Evolutionary conservation across 2,113 vertebrate genomes (phyloP).

Genomic region (Litocranius walleri): DNA sequence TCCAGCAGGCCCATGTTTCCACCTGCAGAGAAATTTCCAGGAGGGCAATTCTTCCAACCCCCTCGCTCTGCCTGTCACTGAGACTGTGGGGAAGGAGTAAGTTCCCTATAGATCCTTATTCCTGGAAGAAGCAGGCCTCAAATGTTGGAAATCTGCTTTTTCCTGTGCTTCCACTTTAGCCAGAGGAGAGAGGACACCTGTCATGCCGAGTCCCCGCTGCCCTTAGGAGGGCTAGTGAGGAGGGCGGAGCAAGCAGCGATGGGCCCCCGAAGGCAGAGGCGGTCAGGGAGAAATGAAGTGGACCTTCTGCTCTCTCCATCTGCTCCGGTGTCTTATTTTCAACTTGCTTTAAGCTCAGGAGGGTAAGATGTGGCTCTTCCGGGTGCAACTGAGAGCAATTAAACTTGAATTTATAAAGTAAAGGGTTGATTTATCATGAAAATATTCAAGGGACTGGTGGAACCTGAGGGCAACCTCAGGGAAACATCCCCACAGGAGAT

Average conservation of each 20-base stretch:
- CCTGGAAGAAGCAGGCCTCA: neutral
- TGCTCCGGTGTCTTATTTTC: neutral
- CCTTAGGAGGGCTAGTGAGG: neutral
- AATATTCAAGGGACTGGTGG: neutral
- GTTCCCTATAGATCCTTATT: neutral
- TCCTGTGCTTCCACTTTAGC: neutral
- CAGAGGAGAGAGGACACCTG: neutral
- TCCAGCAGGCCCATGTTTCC: neutral
- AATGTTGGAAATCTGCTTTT: neutral
- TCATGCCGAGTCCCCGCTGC: rapidly evolving
- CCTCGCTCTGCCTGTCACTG: neutral
- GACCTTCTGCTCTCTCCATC: neutral
- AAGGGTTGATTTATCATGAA: neutral
- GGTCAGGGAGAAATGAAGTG: neutral
- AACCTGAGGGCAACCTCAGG: neutral
- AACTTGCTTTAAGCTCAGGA: neutral
- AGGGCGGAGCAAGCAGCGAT: neutral
- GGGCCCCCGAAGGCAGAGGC: no score
- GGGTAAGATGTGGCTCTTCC: neutral
- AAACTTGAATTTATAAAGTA: neutral
- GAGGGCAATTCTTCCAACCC: neutral
- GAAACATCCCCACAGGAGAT: neutral
- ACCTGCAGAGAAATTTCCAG: neutral
- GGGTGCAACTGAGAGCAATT: neutral
- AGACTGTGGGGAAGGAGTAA: neutral